A percentile compares a stretch with the other conserved stretches of the same genome.
Evolutionary conservation across 92 coral and sea anemone species (phyloP).

Genomic region (Bergia puertoricense): DNA sequence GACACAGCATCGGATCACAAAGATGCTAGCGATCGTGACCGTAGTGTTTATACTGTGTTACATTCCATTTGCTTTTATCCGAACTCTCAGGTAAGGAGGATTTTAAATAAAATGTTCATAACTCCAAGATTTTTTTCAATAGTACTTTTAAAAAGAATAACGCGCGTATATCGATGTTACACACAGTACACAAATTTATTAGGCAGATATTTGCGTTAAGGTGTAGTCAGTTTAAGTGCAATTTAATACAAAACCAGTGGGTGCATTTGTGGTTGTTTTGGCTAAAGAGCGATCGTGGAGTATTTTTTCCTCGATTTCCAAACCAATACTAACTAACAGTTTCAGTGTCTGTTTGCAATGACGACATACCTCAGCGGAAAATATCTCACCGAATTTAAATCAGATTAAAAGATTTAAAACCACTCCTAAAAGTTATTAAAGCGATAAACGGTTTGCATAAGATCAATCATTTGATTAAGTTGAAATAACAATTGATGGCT

Average conservation of each 20-base stretch:
- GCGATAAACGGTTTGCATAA: slow-evolving; percentile 11
- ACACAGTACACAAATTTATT: too few species aligned
- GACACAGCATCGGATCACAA: slow-evolving; percentile 35
- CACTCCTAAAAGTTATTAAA: not conserved
- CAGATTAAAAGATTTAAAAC: slow-evolving; percentile 20
- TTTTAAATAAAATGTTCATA: too few species aligned
- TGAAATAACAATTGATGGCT: not conserved
- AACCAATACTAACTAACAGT: not conserved
- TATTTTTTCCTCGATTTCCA: not conserved
- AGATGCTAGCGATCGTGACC: slow-evolving; percentile 38
- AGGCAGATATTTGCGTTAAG: not conserved
- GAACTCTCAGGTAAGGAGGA: slow-evolving; percentile 29
- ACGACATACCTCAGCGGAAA: not conserved
- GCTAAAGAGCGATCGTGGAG: not conserved
- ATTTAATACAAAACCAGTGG: not conserved
- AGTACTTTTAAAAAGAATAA: not conserved
- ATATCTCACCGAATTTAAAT: not conserved
- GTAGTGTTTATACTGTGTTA: slow-evolving; percentile 22
- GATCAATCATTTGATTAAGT: not conserved
- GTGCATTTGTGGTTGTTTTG: not conserved
- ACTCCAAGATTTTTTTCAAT: not conserved
- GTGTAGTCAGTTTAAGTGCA: too few species aligned
- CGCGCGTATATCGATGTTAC: not conserved
- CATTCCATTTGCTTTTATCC: slow-evolving; percentile 36
- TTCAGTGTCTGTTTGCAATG: not conserved